Conservation (phyloP, 2,113 vertebrate species). For the Pluvialis apricaria region DNA sequence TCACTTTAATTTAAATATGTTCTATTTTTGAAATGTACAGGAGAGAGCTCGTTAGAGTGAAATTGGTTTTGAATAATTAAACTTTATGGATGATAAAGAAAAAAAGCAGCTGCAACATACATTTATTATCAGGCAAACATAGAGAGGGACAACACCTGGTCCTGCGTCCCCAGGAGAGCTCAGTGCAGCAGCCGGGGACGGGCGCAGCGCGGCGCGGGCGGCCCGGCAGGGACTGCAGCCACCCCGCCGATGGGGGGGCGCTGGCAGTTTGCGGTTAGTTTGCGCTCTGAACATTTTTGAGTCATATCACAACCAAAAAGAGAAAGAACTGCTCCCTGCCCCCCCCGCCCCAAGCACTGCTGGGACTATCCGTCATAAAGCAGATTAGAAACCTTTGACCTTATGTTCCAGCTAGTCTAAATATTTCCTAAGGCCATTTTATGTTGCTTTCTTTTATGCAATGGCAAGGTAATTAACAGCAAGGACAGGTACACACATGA, state of each 20-base stretch:
- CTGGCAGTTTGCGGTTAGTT: background rate
- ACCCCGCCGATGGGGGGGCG: background rate
- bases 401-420: conserved; percentile 18
- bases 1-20: conserved; percentile 1
- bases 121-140: background rate
- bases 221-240: too few species aligned
- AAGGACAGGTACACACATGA: conserved; percentile 5
- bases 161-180: too few species aligned
- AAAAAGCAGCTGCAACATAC: background rate
- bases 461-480: conserved; percentile 24
- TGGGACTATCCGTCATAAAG: background rate
- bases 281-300: background rate
- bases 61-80: conserved; percentile 22
- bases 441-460: background rate
- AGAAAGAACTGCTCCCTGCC: background rate
- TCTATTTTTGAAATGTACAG: background rate
- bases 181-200: too few species aligned
- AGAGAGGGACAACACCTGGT: too few species aligned
- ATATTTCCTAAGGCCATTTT: conserved; percentile 32
- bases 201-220: background rate
- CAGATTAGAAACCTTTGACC: conserved; percentile 20
- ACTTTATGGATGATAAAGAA: background rate
- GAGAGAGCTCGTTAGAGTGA: background rate
- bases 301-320: background rate
- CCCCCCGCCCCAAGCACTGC: background rate